Base-by-base conservation (phyloP, 2,113 vertebrate genomes). In the Hippocampus guttulatus region DNA sequence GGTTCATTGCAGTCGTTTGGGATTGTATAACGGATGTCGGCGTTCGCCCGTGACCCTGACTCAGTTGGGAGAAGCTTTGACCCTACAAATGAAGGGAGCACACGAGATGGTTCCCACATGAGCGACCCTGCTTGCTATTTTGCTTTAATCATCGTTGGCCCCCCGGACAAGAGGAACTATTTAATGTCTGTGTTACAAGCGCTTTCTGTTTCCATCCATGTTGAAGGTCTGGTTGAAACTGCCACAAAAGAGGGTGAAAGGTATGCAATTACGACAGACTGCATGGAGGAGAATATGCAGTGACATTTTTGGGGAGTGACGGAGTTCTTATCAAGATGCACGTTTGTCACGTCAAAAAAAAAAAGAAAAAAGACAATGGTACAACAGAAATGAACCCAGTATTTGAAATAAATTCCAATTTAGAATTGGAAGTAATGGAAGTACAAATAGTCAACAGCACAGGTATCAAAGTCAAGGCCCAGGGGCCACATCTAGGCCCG, bases 71-170 rank as follows among this genome's bases (percentile, higher is more conserved):
- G 70, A 75, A 43, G 61, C 60, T 77, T 75, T 30, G 69, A 80
- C 78, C 73, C 81, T 68, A 69, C 80, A 81, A 75, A 75, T 68
- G 69, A 78, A 73, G 77, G 75, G 71, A 64, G 67, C 68, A 68
- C 67, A 78, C 63, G 38, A 77, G 82, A 89, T 80, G 84, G 68
- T 81, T 72, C 70, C 83, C 83, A 90, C 87, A 86, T 90, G 81
- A 89, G 88, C 84, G 78, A 69, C 64, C 74, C 60, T 27, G 78
- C 38, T 68, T 73, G 70, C 73, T 57, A 68, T 27, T 45, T 64
- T 11, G 68, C 68, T 82, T 84, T 80, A 79, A 82, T 85, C 79
- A 64, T 72, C 64, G 55, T 68, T 71, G 68, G 60, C 68, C 61
- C 33, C 33, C 51, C n/a, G 21, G 67, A 77, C 63, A 66, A 70